phyloP scores from a whole-genome alignment of 2,888 invertebrate species.

The Hedychridium roseum region DNA sequence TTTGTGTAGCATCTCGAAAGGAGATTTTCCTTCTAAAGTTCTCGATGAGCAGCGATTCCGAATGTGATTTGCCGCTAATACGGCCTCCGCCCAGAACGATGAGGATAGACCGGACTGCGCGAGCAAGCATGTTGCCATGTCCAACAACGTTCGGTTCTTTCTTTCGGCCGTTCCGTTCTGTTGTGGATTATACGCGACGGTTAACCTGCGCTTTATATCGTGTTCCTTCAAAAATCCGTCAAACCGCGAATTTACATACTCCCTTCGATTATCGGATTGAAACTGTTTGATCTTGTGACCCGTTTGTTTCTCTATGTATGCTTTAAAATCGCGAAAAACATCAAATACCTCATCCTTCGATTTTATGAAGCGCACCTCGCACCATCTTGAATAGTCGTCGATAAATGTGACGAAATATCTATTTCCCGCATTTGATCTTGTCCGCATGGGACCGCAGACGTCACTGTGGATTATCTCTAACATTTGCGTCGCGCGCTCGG shows the following conservation, averaged over 20 bases:
- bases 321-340: neutral
- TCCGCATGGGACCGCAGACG: neutral
- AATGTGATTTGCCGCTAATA: conserved; percentile 38
- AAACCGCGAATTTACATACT: neutral
- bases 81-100: conserved; percentile 47
- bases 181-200: conserved; percentile 39
- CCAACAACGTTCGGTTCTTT: conserved; percentile 40
- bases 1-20: conserved; percentile 24
- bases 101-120: conserved; percentile 27
- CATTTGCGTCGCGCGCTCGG: neutral
- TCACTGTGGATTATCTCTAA: neutral
- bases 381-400: neutral
- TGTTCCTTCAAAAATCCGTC: neutral
- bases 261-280: neutral
- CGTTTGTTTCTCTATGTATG: neutral
- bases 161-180: conserved; percentile 47
- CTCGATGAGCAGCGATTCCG: conserved; percentile 38
- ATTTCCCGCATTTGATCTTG: neutral
- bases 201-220: conserved; percentile 12
- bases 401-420: neutral
- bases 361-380: neutral
- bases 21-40: conserved; percentile 16
- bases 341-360: neutral
- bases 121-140: too few relatives aligned
- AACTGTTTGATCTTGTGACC: neutral